These are phyloP conservation scores for Sialia sialis DNA, from an alignment of 2,113 vertebrate genomes.

Conservation along the genomic window DNA sequence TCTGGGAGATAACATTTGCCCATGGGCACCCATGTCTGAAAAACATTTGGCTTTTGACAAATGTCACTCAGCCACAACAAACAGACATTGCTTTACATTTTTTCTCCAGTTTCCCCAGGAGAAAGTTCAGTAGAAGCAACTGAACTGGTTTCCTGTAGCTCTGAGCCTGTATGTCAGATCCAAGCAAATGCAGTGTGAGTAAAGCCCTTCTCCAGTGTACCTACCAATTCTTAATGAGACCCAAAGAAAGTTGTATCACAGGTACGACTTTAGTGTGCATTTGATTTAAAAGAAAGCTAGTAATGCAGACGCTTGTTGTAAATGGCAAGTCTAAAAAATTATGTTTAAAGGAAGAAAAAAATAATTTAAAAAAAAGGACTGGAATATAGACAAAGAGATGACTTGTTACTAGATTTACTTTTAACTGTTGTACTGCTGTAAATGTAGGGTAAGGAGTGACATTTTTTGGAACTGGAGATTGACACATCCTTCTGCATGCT, in stretches of 20 bases:
- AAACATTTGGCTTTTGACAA: not conserved
- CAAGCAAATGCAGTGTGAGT: not conserved
- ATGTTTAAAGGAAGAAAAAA: not conserved
- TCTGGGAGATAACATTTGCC: not conserved
- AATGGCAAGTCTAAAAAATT: not conserved
- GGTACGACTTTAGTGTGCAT: not conserved
- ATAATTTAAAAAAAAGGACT: not conserved
- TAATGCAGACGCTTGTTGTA: not conserved
- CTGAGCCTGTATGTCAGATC: not conserved
- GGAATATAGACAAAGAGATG: not conserved
- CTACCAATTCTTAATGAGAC: not conserved
- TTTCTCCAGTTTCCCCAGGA: not conserved
- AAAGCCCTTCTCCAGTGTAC: not conserved
- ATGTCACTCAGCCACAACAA: not conserved
- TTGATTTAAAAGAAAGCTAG: not conserved
- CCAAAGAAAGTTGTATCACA: not conserved
- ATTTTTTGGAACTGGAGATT: fast-evolving
- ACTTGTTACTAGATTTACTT: not conserved
- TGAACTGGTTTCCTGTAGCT: not conserved
- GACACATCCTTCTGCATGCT: not conserved
- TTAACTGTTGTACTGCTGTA: not conserved
- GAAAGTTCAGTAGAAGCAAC: not conserved
- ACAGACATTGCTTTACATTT: not conserved
- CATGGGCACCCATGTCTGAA: not conserved
- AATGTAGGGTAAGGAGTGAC: not conserved